Percentiles rank a stretch among this genome's conserved stretches.
phyloP scores from a whole-genome alignment of 2,888 invertebrate genomes.

The Drosophila longiperda region DNA sequence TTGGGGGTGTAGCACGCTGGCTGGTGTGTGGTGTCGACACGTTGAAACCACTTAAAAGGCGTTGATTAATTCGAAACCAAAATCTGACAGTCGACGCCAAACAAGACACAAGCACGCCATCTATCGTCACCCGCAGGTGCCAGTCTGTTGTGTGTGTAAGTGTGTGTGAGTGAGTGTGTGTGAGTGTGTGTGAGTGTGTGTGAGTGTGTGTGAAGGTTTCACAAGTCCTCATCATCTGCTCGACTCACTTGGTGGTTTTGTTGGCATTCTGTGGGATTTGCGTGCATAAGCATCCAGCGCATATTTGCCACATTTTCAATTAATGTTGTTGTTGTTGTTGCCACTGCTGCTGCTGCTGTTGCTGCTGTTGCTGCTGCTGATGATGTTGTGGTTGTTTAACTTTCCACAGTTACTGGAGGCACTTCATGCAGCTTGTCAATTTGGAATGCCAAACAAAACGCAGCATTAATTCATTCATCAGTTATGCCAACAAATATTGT shows the following conservation, averaged over 20 bases:
- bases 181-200: constrained; percentile 16
- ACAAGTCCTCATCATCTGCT: constrained; percentile 46
- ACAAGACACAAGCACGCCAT: constrained; percentile 58
- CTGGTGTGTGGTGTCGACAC: constrained; percentile 42
- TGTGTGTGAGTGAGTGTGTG: constrained; percentile 14
- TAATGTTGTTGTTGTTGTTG: constrained; percentile 52
- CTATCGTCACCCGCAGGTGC: constrained; percentile 53
- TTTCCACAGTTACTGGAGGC: constrained; percentile 10
- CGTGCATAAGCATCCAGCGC: constrained; percentile 45
- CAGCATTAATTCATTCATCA: constrained; percentile 33
- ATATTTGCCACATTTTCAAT: constrained; percentile 67
- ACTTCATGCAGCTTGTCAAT: constrained; percentile 35
- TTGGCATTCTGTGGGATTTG: constrained; percentile 34
- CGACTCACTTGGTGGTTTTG: constrained; percentile 62
- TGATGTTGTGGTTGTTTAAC: constrained; percentile 12
- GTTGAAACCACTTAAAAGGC: constrained; percentile 72
- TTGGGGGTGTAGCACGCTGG: background rate
- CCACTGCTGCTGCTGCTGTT: background rate
- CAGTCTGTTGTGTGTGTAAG: constrained; percentile 14
- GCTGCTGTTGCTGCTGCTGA: background rate
- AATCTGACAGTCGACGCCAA: constrained; percentile 71
- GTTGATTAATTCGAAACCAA: constrained; percentile 78
- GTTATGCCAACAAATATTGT: constrained; percentile 9
- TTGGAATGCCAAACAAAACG: constrained; percentile 31
- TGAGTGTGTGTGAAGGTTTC: constrained; percentile 36